Conservation (phyloP, 2,797 vertebrate species). For the Spatula clypeata region DNA sequence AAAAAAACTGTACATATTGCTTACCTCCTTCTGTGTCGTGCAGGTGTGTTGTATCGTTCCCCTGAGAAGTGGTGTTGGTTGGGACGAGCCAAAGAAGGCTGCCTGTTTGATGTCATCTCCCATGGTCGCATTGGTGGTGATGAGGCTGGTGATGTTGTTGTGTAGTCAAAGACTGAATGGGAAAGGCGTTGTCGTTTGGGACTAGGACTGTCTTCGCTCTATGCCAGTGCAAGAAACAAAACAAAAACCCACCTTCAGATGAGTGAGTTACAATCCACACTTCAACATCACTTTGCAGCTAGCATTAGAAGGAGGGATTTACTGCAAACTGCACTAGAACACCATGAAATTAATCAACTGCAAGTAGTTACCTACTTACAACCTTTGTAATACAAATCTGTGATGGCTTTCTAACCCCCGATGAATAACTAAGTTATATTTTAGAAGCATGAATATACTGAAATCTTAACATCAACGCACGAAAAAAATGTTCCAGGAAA, state of each 20-base stretch:
- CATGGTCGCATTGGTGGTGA: conserved; percentile 98
- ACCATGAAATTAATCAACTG: neutral
- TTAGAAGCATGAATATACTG: neutral
- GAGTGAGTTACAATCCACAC: conserved; percentile 10
- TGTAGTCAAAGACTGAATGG: conserved; percentile 93
- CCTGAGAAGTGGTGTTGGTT: conserved; percentile 92
- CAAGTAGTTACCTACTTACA: neutral
- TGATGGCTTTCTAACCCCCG: neutral
- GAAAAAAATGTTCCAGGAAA: neutral
- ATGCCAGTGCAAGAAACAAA: conserved; percentile 29
- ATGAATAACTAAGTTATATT: neutral
- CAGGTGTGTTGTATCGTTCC: conserved; percentile 95
- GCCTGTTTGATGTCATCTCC: conserved; percentile 94
- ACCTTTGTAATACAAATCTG: neutral
- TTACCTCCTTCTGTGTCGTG: conserved; percentile 94
- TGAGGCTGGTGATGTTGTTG: conserved; percentile 90
- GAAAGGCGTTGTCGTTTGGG: conserved; percentile 97
- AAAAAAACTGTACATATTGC: neutral
- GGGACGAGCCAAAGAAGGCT: conserved; percentile 89
- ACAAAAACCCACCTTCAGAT: neutral
- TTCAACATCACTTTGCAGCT: neutral
- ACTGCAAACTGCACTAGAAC: neutral
- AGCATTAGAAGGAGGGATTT: neutral
- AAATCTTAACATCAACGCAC: neutral
- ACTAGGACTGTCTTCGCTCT: conserved; percentile 97